Evolutionary conservation across 1,140 invertebrate species (phyloP).

Genomic region (Leptopilina clavipes): DNA sequence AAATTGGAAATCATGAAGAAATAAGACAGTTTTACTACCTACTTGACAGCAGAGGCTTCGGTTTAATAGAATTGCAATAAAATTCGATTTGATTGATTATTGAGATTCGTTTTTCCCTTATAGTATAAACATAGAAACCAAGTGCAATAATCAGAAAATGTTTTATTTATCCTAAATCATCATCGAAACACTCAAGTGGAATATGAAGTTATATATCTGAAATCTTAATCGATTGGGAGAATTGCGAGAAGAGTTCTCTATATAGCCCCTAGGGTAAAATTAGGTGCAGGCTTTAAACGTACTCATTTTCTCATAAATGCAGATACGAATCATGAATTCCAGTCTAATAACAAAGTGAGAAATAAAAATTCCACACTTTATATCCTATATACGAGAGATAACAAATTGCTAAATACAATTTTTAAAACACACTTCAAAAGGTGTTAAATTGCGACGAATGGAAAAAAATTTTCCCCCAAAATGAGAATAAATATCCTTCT

Average conservation of each 20-base stretch:
- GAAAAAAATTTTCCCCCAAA: too few species aligned
- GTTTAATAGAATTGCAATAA: neutral
- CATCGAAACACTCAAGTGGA: neutral
- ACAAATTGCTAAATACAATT: neutral
- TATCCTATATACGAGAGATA: neutral
- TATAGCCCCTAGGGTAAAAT: slow-evolving; percentile 4
- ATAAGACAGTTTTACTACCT: neutral
- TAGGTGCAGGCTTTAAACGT: slow-evolving; percentile 25
- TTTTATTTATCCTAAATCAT: slow-evolving; percentile 27
- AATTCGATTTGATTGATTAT: neutral
- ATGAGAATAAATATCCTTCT: too few species aligned
- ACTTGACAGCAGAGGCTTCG: neutral
- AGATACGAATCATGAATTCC: slow-evolving; percentile 54
- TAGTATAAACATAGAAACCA: too few species aligned
- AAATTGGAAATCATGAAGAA: neutral
- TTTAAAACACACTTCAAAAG: too few species aligned
- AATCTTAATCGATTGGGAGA: slow-evolving; percentile 28
- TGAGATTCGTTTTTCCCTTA: neutral
- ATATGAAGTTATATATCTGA: neutral
- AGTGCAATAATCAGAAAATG: neutral
- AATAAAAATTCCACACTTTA: neutral
- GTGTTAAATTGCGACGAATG: too few species aligned
- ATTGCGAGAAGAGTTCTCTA: slow-evolving; percentile 2
- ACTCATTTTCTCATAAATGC: slow-evolving; percentile 48
- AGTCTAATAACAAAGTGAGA: slow-evolving; percentile 45